Evolutionary conservation across 2,888 invertebrate species (phyloP).

Genomic region (Campaea margaritaria): DNA sequence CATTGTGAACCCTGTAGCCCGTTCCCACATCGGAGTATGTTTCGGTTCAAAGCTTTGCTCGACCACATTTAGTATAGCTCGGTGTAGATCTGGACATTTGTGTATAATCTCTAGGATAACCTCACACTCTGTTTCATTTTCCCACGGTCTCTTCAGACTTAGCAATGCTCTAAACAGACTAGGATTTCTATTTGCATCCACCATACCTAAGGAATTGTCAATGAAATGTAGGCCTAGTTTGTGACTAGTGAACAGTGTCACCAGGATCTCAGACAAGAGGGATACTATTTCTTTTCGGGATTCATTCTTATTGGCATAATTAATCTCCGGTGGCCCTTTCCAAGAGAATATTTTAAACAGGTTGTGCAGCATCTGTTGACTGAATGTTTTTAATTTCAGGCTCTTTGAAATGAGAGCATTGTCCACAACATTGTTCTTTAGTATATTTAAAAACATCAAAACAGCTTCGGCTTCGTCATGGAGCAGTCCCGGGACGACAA

Average conservation of each 20-base stretch:
- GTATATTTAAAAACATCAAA: slow-evolving; percentile 87
- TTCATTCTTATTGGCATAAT: slow-evolving; percentile 65
- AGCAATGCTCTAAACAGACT: slow-evolving; percentile 87
- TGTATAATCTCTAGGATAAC: slow-evolving; percentile 87
- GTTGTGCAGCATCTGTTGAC: slow-evolving; percentile 87
- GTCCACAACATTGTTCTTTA: slow-evolving; percentile 89
- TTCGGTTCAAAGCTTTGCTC: slow-evolving; percentile 87
- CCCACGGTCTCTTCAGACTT: slow-evolving; percentile 88
- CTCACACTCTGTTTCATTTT: slow-evolving; percentile 86
- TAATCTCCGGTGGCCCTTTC: slow-evolving; percentile 87
- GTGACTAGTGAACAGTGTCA: slow-evolving; percentile 90
- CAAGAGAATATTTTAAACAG: slow-evolving; percentile 90
- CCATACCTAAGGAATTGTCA: slow-evolving; percentile 87
- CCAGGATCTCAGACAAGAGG: slow-evolving; percentile 88
- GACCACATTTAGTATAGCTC: slow-evolving; percentile 85
- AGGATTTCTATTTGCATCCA: slow-evolving; percentile 85
- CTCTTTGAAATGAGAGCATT: slow-evolving; percentile 89
- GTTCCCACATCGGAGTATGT: slow-evolving; percentile 83
- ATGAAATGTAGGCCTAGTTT: slow-evolving; percentile 91
- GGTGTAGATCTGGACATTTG: slow-evolving; percentile 90
- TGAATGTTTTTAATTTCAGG: slow-evolving; percentile 89
- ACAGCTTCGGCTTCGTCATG: slow-evolving; percentile 89
- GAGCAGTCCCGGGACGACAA: slow-evolving; percentile 87
- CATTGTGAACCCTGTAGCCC: slow-evolving; percentile 74
- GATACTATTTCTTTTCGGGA: slow-evolving; percentile 77